Evolutionary conservation across 1,140 invertebrate species (phyloP), one percentile per base, ranked within the genome.

Genomic region (Neodiprion fabricii): DNA sequence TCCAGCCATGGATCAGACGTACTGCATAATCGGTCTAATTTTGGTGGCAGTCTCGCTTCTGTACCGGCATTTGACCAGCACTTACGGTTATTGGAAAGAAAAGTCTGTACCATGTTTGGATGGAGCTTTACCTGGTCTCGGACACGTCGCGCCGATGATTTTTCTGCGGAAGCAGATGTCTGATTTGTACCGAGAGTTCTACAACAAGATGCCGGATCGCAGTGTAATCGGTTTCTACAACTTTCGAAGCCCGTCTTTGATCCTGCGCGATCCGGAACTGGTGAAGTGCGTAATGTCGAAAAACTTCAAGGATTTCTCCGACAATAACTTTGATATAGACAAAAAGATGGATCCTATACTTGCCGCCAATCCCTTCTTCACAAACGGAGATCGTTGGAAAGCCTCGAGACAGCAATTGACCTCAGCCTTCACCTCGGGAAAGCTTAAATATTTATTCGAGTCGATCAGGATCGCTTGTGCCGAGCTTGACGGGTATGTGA

Each of bases 61-160:
- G 1, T 78, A 78, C 67, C 70, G 75, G 21, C 88, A 83, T 65
- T 78, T 83, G 21, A 80, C 79, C 0, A 77, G 75, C n/a, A 82
- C 76, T 8, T 80, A 79, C 68, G 78, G 80, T 48, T 87, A 90
- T 74, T 91, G 90, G 90, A 72, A 81, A 48, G 79, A 84, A 2
- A 80, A 79, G 74, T 85, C 86, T 7, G 84, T 91, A 0, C 84
- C 86, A 69, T 83, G 84, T 48, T 73, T 84, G 1, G 81, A 79
- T 10, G 76, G 77, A 71, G 67, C 72, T 3, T 1, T 78, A 1
- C 81, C 81, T 0, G 72, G 79, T 8, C 49, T 86, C 5, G 85
- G 85, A 9, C 83, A 86, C 66, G 48, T 82, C 3, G 53, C 72
- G 9, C 72, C 79, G 0, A 12, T 81, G 10, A 11, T 84, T 0